These are phyloP conservation scores for Archips xylosteana DNA, from an alignment of 2,888 invertebrate species.

Conservation along the genomic window DNA sequence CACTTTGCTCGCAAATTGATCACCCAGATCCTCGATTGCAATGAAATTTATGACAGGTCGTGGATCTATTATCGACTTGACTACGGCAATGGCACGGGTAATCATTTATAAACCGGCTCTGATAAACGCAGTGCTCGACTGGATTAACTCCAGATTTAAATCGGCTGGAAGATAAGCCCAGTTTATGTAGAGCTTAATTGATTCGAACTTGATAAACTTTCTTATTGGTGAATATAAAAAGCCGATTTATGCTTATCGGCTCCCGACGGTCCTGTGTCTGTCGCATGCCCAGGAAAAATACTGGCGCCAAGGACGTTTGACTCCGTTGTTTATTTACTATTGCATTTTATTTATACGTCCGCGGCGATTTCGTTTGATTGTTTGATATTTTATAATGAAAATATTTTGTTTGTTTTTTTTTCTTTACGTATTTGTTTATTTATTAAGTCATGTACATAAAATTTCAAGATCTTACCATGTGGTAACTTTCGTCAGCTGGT, in stretches of 20 bases:
- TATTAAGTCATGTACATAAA: too few species aligned
- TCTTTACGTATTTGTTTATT: neutral
- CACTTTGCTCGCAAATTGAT: constrained; percentile 69
- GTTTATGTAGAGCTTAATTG: constrained; percentile 21
- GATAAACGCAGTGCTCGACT: constrained; percentile 55
- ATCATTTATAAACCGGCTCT: constrained; percentile 55
- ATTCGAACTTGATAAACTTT: constrained; percentile 29
- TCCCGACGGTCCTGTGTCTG: neutral
- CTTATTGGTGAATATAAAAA: constrained; percentile 1
- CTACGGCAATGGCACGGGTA: constrained; percentile 60
- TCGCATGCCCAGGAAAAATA: constrained; percentile 21
- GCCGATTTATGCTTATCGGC: neutral
- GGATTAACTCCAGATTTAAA: constrained; percentile 34
- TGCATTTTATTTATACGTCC: constrained; percentile 30
- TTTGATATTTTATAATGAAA: constrained; percentile 15
- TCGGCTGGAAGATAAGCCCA: constrained; percentile 42
- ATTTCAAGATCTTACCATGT: neutral
- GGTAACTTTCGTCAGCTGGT: neutral
- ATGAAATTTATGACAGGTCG: constrained; percentile 82
- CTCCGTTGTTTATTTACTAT: constrained; percentile 33
- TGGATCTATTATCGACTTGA: constrained; percentile 79
- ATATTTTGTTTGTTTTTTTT: neutral
- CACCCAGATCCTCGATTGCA: constrained; percentile 81
- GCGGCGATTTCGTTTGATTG: constrained; percentile 22
- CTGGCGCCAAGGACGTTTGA: neutral